Evolutionary conservation across 1,140 invertebrate genomes (phyloP).

Genomic region (Chlorops oryzae): DNA sequence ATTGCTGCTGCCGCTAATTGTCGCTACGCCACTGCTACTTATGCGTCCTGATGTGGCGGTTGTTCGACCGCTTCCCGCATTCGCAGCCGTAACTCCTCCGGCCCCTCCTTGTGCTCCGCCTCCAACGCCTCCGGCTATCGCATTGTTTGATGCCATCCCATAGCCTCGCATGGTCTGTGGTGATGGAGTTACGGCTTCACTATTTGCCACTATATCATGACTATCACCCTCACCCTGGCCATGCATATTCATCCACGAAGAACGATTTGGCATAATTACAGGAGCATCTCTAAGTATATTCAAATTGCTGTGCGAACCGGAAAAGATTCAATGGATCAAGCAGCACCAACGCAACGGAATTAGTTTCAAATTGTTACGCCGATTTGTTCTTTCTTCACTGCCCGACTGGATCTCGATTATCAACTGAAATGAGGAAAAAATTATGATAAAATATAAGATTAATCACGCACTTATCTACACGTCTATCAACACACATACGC

Average conservation of each 20-base stretch:
- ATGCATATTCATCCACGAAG: conserved; percentile 45
- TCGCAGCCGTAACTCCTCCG: conserved; percentile 20
- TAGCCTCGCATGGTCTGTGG: conserved; percentile 42
- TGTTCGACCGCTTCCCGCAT: conserved; percentile 24
- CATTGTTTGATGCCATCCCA: conserved; percentile 35
- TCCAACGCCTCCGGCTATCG: not conserved
- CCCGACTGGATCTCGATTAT: too few relatives aligned
- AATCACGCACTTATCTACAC: too few relatives aligned
- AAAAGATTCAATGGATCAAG: too few relatives aligned
- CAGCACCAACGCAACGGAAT: too few relatives aligned
- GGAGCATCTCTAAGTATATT: too few relatives aligned
- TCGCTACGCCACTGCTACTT: conserved; percentile 41
- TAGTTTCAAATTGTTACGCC: too few relatives aligned
- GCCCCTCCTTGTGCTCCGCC: conserved; percentile 22
- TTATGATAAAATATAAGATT: too few relatives aligned
- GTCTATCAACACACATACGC: too few relatives aligned
- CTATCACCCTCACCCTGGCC: conserved; percentile 23
- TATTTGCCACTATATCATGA: not conserved
- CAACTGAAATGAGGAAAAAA: too few relatives aligned
- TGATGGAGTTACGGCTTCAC: conserved; percentile 29
- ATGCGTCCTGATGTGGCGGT: conserved; percentile 43
- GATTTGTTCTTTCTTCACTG: too few relatives aligned
- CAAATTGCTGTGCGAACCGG: too few relatives aligned
- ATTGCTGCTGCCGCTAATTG: conserved; percentile 42
- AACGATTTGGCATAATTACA: too few relatives aligned